Evolutionary conservation across 2,113 vertebrate genomes (phyloP), one percentile per base, ranked within the genome.

Genomic region (Colius striatus): DNA sequence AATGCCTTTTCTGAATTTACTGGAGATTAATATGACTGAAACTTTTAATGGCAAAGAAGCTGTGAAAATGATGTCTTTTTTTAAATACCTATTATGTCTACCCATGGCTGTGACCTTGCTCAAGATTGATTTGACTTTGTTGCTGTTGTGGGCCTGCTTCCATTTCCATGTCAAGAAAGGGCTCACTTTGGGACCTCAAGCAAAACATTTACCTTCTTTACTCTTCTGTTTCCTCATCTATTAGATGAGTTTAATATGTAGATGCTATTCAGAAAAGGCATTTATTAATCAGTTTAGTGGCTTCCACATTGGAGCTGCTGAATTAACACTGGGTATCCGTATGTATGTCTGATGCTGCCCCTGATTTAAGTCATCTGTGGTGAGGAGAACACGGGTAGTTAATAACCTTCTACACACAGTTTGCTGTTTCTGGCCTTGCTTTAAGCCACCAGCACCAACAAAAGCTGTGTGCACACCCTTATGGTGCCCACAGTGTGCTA

Each of bases 11-110:
- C 76, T 67, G 73, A 82, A 90, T 87, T 90, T 93, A 82, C 48
- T 68, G 72, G 88, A 84, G 75, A 95, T 91, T 93, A 97, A 94
- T 85, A 72, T 0, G 25, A 93, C 55, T 92, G 72, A 43, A 77
- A 86, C 84, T 86, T 73, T 71, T 78, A 83, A 95, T 90, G 87
- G 89, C 87, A 83, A 54, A 61, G 68, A 92, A 78, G 60, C 76
- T 80, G 74, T 68, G 79, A 80, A 95, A 96, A 81, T 34, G 11
- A 54, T 60, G 76, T 61, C 18, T 89, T 94, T 94, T 87, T 41
- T 6, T n/a, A 90, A 96, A 87, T 5, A 50, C 79, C 73, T 87
- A 51, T 93, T 93, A 47, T 15, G 41, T 22, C 80, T 82, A 50
- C 63, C 63, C 36, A 17, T 3, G 36, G 5, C 79, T 61, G 34